Evolutionary conservation across 2,113 vertebrate species (phyloP).

Genomic region (Polyodon spathula): DNA sequence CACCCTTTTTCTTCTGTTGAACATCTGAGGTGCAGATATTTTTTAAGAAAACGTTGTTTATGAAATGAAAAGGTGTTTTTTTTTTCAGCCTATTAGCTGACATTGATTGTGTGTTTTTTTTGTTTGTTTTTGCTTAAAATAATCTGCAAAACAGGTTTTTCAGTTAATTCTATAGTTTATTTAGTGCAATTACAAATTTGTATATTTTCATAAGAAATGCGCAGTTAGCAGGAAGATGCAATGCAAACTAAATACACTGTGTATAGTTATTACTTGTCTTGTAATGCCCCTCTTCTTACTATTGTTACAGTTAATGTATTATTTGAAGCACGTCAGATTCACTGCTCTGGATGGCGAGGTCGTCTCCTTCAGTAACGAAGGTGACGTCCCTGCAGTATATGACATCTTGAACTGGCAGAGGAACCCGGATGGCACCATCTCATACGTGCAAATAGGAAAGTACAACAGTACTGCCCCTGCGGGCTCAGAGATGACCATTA

Average conservation of each 20-base stretch:
- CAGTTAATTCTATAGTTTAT: no score
- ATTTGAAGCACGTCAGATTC: constrained; percentile 61
- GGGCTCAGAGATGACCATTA: constrained; percentile 37
- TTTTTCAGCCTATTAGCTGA: no score
- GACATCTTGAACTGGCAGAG: constrained; percentile 74
- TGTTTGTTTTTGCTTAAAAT: no score
- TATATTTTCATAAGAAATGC: background rate
- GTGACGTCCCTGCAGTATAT: constrained; percentile 57
- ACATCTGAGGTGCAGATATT: no score
- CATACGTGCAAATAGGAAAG: constrained; percentile 52
- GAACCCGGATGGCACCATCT: constrained; percentile 39
- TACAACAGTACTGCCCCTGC: constrained; percentile 38
- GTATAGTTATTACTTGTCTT: background rate
- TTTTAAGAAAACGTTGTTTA: no score
- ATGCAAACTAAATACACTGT: background rate
- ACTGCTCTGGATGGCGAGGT: constrained; percentile 47
- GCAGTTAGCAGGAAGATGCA: no score
- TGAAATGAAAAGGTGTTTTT: no score
- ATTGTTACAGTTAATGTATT: constrained; percentile 62
- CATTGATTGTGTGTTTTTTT: no score
- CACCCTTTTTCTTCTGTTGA: no score
- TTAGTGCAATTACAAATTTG: background rate
- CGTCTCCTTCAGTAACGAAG: constrained; percentile 43
- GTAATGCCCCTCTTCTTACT: background rate
- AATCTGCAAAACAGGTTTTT: no score